These are phyloP conservation scores for Aythya baeri DNA, from an alignment of 2,113 vertebrate genomes.

Conservation along the genomic window DNA sequence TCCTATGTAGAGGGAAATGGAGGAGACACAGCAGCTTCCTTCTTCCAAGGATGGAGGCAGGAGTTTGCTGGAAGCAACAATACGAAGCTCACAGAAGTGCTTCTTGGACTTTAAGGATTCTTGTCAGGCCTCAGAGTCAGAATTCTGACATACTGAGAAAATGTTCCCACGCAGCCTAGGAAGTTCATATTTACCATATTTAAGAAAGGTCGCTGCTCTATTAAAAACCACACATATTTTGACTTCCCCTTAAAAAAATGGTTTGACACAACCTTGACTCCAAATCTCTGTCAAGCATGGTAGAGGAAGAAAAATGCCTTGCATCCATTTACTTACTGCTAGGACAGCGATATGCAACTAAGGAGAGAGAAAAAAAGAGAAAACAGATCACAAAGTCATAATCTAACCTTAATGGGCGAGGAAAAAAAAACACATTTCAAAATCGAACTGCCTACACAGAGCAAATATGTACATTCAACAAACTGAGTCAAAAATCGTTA, in stretches of 20 bases:
- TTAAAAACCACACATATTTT: constrained; percentile 2
- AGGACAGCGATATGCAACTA: constrained; percentile 78
- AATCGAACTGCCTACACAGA: neutral
- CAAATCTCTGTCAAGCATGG: neutral
- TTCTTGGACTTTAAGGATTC: neutral
- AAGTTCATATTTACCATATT: neutral
- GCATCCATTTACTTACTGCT: constrained; percentile 75
- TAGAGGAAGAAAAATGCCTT: neutral
- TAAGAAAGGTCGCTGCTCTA: neutral
- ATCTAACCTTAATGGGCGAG: neutral
- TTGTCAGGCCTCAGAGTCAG: neutral
- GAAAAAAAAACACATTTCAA: neutral
- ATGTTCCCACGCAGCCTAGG: neutral
- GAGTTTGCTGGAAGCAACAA: neutral
- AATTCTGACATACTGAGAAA: neutral
- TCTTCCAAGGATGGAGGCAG: neutral
- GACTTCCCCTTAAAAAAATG: neutral
- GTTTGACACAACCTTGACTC: neutral
- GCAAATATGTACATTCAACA: neutral
- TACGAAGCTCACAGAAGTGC: neutral
- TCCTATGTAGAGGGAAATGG: neutral
- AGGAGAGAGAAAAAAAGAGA: neutral
- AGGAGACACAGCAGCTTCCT: neutral
- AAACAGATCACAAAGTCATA: constrained; percentile 24
- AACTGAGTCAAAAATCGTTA: neutral